A percentile compares a stretch with the other conserved stretches of the same genome.
Evolutionary conservation across 2,113 vertebrate species (phyloP).

Genomic region (Notechis scutatus): DNA sequence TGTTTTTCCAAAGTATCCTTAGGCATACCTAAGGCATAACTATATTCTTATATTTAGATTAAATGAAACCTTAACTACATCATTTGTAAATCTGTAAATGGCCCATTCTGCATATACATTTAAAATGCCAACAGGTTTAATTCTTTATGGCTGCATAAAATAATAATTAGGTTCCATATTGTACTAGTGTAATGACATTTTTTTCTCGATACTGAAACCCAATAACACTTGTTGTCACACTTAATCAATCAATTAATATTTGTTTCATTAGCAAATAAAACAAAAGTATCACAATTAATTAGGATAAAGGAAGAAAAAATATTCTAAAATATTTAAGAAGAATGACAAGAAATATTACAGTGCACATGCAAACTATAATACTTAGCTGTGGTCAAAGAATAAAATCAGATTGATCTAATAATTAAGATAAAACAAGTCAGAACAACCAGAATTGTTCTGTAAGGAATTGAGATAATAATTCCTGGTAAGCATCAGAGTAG

Average conservation of each 20-base stretch:
- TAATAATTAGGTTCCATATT: not conserved
- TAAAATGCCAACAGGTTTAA: not conserved
- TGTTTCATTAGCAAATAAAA: not conserved
- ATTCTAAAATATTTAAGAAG: not conserved
- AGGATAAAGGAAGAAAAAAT: not conserved
- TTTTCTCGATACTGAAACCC: not conserved
- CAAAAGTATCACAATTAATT: not conserved
- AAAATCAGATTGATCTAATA: not conserved
- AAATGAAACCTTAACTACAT: not conserved
- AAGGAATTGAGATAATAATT: not conserved
- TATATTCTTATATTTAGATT: not conserved
- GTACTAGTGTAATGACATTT: not conserved
- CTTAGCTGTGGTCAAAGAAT: not conserved
- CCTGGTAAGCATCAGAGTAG: not conserved
- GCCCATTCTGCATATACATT: not conserved
- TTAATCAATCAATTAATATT: not conserved
- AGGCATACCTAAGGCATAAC: slow-evolving; percentile 14
- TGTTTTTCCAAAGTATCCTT: not conserved
- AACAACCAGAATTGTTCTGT: not conserved
- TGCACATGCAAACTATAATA: not conserved
- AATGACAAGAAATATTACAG: not conserved
- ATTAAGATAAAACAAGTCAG: not conserved
- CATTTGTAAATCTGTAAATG: not conserved
- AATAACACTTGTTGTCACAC: not conserved
- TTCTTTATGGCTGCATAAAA: not conserved